These are phyloP conservation scores for Psilopsiagon aurifrons DNA, from an alignment of 2,113 vertebrate species.

Conservation along the genomic window DNA sequence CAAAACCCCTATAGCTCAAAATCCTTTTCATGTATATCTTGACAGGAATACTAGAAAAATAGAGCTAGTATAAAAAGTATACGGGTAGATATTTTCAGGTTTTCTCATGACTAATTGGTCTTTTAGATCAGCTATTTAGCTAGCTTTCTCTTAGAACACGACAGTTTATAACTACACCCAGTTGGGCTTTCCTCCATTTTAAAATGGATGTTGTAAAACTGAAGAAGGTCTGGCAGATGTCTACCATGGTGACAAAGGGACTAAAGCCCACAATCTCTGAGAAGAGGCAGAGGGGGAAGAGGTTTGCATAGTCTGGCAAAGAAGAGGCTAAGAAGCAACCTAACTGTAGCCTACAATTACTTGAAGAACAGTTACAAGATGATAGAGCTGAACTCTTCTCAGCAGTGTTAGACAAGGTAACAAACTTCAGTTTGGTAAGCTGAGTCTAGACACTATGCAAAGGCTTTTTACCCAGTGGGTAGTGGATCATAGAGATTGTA, in stretches of 20 bases:
- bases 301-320: background rate
- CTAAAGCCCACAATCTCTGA: background rate
- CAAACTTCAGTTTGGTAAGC: background rate
- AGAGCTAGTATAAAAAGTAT: background rate
- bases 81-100: background rate
- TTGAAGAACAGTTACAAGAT: background rate
- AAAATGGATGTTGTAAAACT: background rate
- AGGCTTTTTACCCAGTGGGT: background rate
- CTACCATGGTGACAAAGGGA: background rate
- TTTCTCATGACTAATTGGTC: background rate
- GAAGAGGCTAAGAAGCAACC: background rate
- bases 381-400: background rate
- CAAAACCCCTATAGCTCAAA: constrained; percentile 20
- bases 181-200: background rate
- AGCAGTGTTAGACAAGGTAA: rapidly evolving
- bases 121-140: background rate
- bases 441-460: background rate
- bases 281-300: background rate
- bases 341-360: background rate
- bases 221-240: background rate
- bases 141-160: background rate
- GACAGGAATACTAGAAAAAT: constrained; percentile 29
- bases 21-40: background rate
- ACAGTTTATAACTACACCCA: background rate
- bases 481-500: rapidly evolving